Conservation (phyloP, 2,113 vertebrate species). For the Phalacrocorax carbo region DNA sequence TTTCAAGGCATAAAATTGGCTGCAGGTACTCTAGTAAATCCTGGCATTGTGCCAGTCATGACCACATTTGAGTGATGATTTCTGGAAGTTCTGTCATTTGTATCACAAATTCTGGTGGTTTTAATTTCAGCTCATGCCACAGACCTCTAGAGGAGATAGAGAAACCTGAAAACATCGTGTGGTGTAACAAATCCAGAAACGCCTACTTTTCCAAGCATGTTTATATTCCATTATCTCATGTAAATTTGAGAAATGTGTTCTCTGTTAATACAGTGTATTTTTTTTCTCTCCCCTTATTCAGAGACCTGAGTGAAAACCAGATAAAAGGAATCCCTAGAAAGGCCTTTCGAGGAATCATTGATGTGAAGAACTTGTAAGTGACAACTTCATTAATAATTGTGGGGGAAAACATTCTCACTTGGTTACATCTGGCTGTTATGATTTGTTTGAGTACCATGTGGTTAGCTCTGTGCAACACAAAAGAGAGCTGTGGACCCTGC, state of each 20-base stretch:
- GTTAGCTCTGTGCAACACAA: neutral
- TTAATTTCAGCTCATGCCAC: neutral
- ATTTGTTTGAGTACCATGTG: accelerated
- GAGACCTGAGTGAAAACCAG: constrained; percentile 98
- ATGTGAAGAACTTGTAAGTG: constrained; percentile 97
- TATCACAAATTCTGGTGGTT: neutral
- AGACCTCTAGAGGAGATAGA: constrained; percentile 7
- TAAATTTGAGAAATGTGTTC: constrained; percentile 34
- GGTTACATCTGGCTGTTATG: neutral
- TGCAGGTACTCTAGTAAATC: neutral
- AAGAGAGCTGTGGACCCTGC: neutral
- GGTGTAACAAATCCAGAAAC: constrained; percentile 31
- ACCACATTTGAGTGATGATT: neutral
- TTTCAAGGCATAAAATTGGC: neutral
- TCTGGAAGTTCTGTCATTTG: neutral
- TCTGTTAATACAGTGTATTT: neutral
- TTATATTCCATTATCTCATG: constrained; percentile 28
- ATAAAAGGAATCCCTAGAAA: constrained; percentile 97
- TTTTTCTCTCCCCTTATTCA: constrained; percentile 68
- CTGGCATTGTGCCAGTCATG: neutral
- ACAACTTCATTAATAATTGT: constrained; percentile 13
- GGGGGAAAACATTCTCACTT: neutral
- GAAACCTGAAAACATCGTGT: neutral
- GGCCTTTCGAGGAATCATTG: constrained; percentile 94
- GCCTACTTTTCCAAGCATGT: constrained; percentile 1